Base-by-base conservation (phyloP, 2,113 vertebrate species). In the Aleadryas rufinucha region DNA sequence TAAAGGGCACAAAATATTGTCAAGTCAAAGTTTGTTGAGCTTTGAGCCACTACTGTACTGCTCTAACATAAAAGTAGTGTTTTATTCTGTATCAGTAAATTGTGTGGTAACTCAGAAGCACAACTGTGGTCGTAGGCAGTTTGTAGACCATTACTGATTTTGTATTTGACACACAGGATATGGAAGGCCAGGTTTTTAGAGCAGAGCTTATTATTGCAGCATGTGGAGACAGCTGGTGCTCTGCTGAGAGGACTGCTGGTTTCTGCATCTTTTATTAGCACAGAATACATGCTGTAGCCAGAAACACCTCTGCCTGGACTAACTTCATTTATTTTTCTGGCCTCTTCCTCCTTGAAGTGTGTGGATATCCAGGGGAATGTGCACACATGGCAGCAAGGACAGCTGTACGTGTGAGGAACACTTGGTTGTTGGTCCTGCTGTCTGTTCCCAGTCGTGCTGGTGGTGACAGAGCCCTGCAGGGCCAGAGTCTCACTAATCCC, bases 221-320 rank as follows among this genome's bases (percentile, higher is more conserved):
- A 69, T 47, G 60, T 77, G 92, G 87, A 93, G 82, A 81, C 96
- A 96, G 95, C 79, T 96, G 95, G 94, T 95, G 90, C 90, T 97
- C 94, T 75, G 85, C 92, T 88, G 87, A 93, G 77, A 85, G 30
- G 59, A 74, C 87, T 96, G 94, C 87, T 96, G 95, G 79, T 93
- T 97, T 94, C 92, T 98, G 93, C 95, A 81, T 93, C 96, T 94
- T 97, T 95, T 95, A 94, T 97, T 97, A 89, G 95, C 92, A 87
- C 63, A 84, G 95, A 95, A 77, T 64, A 83, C 53, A 54, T 76
- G 35, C 74, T 97, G 87, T 87, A 96, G 95, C 96, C 96, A 97
- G 97, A 96, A 97, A 97, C 94, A 96, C 93, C 91, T 96, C 97
- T 96, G 93, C 70, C 77, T 97, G 96, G 95, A 96, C 91, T 93